These are phyloP conservation scores for Myotis daubentonii DNA, from an alignment of 2,797 vertebrate species.

Conservation along the genomic window DNA sequence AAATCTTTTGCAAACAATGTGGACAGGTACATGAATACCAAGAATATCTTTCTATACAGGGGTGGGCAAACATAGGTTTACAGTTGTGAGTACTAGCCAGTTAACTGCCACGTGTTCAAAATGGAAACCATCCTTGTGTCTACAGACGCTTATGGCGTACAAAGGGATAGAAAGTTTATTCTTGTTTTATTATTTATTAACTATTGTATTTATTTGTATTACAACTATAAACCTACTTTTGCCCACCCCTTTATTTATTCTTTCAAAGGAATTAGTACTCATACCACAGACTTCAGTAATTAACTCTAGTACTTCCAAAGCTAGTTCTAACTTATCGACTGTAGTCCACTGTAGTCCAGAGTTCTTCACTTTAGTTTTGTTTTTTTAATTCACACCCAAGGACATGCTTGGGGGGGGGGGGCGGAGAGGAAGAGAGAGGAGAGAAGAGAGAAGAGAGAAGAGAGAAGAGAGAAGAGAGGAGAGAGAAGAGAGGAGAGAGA, in stretches of 20 bases:
- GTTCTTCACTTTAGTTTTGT: neutral
- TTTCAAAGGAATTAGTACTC: conserved; percentile 42
- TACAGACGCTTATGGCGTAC: too few species aligned
- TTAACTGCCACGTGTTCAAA: too few species aligned
- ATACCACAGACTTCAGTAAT: conserved; percentile 26
- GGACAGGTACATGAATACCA: neutral
- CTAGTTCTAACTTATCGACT: neutral
- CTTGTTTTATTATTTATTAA: neutral
- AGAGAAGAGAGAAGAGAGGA: neutral
- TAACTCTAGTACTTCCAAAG: neutral
- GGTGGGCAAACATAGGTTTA: neutral
- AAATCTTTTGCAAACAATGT: neutral
- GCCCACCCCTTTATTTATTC: neutral
- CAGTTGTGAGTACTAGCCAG: neutral
- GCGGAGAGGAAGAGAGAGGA: too few species aligned
- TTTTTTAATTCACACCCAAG: neutral
- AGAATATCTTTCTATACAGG: neutral
- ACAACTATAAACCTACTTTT: neutral
- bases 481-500: neutral
- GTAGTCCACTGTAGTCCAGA: neutral
- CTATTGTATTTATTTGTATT: neutral
- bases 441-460: too few species aligned
- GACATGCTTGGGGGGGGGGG: neutral
- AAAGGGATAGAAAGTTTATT: neutral
- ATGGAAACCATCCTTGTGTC: too few species aligned